Conservation (phyloP, 2,113 vertebrate genomes). For the Salvelinus sp. region DNA sequence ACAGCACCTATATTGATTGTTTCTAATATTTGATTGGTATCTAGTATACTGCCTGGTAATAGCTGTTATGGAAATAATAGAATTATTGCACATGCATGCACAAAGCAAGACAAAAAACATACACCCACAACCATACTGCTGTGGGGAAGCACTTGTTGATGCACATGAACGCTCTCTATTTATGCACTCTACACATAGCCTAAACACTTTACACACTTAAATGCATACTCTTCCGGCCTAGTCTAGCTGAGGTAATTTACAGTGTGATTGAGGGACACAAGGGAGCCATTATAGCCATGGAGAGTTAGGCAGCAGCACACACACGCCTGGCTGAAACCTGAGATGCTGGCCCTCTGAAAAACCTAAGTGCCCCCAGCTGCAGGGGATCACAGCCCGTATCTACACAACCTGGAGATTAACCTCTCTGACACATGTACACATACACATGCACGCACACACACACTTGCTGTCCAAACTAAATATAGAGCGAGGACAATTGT, state of each 20-base stretch:
- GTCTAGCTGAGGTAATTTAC: neutral
- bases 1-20: neutral
- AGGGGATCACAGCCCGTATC: neutral
- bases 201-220: neutral
- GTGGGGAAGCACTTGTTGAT: neutral
- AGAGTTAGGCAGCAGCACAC: neutral
- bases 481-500: too few species aligned
- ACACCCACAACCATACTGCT: neutral
- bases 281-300: constrained; percentile 9
- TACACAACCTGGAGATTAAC: constrained; percentile 4
- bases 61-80: neutral
- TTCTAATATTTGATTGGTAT: neutral
- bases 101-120: neutral
- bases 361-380: constrained; percentile 4
- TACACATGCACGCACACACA: constrained; percentile 10
- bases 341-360: neutral
- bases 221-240: neutral
- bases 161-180: neutral
- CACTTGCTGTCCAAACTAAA: neutral
- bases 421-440: constrained; percentile 7
- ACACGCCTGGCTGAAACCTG: constrained; percentile 6
- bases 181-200: neutral
- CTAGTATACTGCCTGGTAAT: neutral
- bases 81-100: neutral
- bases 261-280: constrained; percentile 5